Evolutionary conservation across 2,888 invertebrate genomes (phyloP), one percentile per base, ranked within the genome.

Genomic region (Parnassius apollo): DNA sequence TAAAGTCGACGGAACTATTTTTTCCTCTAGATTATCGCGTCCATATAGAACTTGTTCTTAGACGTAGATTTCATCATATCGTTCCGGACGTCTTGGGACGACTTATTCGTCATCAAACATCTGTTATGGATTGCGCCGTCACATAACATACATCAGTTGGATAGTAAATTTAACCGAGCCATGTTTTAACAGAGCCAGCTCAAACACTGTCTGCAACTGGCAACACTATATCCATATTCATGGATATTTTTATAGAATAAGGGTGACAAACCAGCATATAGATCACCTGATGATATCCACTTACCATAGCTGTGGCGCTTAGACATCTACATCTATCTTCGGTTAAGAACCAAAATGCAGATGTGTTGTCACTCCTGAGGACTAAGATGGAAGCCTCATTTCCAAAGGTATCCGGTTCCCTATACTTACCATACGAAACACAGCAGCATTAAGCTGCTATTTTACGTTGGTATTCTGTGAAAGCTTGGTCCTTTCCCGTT

Each of bases 21-120:
- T 88, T 85, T 88, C 71, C 52, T 53, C 65, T 70, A 76, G 76
- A 82, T 81, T 80, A 78, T 72, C 74, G 75, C 66, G 64, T 69
- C 64, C 59, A 61, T 52, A 56, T 67, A 71, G 75, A 73, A 74
- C 70, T 77, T 71, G 69, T 86, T 86, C 83, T 78, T 69, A 70
- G 80, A 75, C 84, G 70, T 63, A 60, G 65, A 72, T 88, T 86
- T 85, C 83, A 79, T 79, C 81, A 87, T 68, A 62, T 64, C 70
- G 58, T 69, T 71, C 64, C 65, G 63, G 61, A 65, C 67, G 66
- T 61, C 70, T 70, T 75, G 75, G 72, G 78, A 77, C 76, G 77
- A 78, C 75, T 67, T 74, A 75, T 75, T 67, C 67, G 76, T 80
- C 80, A 81, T 76, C 73, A 73, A 72, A 74, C 65, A 73, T 75